phyloP scores from a whole-genome alignment of 2,797 vertebrate genomes.

The Acanthurus lineatus region DNA sequence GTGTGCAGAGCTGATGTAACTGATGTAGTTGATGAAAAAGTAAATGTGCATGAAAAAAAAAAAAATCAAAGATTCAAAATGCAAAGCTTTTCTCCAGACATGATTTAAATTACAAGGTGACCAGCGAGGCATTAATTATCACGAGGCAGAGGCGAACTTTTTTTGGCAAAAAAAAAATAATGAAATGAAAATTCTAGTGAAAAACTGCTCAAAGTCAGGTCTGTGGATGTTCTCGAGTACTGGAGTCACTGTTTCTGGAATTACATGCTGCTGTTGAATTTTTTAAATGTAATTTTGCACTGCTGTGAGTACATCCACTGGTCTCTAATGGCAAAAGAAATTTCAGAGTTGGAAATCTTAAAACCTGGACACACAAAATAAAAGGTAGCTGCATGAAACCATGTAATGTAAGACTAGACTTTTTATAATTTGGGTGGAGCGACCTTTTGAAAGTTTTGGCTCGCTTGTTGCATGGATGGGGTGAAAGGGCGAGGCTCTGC shows the following conservation, averaged over 20 bases:
- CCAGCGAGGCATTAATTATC: neutral
- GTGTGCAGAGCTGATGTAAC: neutral
- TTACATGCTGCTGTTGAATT: slow-evolving; percentile 23
- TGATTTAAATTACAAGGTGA: slow-evolving; percentile 5
- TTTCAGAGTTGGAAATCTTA: slow-evolving; percentile 9
- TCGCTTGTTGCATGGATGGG: slow-evolving; percentile 13
- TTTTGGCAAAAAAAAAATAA: slow-evolving; percentile 1
- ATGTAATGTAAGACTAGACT: slow-evolving; percentile 17
- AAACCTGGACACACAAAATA: neutral
- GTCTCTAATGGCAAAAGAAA: neutral
- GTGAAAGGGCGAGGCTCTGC: neutral
- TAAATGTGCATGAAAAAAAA: neutral
- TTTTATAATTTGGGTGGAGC: slow-evolving; percentile 12
- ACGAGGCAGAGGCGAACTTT: neutral
- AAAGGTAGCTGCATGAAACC: slow-evolving; percentile 18
- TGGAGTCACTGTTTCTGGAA: neutral
- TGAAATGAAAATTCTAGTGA: neutral
- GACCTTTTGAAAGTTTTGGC: slow-evolving; percentile 10
- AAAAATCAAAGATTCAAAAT: slow-evolving; percentile 13
- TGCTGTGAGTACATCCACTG: slow-evolving; percentile 33
- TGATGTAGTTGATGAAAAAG: neutral
- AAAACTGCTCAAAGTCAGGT: slow-evolving; percentile 13
- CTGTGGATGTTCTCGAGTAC: slow-evolving; percentile 15
- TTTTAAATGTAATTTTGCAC: slow-evolving; percentile 44
- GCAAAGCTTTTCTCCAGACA: slow-evolving; percentile 15